Evolutionary conservation across 1,140 invertebrate genomes (phyloP).

Genomic region (Sarcophaga peregrina): DNA sequence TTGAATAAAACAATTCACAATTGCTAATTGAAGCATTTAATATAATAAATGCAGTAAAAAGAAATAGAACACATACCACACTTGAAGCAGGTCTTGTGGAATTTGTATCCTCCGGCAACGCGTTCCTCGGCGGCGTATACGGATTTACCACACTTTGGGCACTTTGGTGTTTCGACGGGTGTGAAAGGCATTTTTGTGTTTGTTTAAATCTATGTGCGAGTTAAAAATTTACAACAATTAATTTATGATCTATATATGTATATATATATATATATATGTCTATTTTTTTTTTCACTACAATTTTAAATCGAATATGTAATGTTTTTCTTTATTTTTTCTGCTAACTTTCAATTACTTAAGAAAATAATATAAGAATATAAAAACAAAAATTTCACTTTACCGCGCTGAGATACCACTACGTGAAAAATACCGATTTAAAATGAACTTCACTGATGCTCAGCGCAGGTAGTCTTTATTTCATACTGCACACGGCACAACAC

Average conservation of each 20-base stretch:
- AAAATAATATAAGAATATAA: slow-evolving; percentile 13
- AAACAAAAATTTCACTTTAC: slow-evolving; percentile 40
- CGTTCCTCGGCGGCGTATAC: slow-evolving; percentile 99
- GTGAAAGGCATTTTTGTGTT: slow-evolving; percentile 93
- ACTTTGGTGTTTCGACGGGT: slow-evolving; percentile 94
- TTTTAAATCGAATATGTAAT: not conserved
- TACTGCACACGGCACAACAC: slow-evolving; percentile 66
- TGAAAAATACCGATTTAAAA: slow-evolving; percentile 65
- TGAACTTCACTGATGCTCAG: slow-evolving; percentile 65
- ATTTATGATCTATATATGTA: not conserved
- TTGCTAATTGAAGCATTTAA: not conserved
- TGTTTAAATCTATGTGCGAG: slow-evolving; percentile 23
- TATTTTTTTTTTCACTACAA: slow-evolving; percentile 30
- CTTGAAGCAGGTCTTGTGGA: slow-evolving; percentile 99
- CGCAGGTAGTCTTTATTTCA: slow-evolving; percentile 67
- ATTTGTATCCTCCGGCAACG: slow-evolving; percentile 96
- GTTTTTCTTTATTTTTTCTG: slow-evolving; percentile 3
- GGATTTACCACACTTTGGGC: slow-evolving; percentile 97
- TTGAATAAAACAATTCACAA: not conserved
- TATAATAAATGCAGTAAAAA: not conserved
- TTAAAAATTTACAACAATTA: slow-evolving; percentile 8
- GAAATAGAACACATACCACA: slow-evolving; percentile 87
- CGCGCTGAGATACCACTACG: slow-evolving; percentile 47
- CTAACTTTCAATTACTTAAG: not conserved
- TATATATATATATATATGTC: not conserved